phyloP scores from a whole-genome alignment of 2,113 vertebrate species.

The Clarias batrachus region DNA sequence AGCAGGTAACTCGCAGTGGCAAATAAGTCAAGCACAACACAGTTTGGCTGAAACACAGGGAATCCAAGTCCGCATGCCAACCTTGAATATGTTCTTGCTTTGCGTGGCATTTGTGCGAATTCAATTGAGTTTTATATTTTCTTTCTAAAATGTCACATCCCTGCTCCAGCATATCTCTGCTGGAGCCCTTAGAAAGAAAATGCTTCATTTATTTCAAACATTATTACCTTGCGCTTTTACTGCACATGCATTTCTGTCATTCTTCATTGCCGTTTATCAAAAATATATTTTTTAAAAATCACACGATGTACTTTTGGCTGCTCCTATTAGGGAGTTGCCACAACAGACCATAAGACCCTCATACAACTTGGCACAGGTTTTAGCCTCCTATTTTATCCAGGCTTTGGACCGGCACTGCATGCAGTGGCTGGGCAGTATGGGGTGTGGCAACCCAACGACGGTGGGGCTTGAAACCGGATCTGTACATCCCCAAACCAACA shows the following conservation, averaged over 20 bases:
- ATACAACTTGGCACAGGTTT: too few relatives aligned
- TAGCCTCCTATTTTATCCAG: too few relatives aligned
- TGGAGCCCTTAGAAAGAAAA: not conserved
- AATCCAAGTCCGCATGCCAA: not conserved
- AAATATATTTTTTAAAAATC: not conserved
- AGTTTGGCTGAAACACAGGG: not conserved
- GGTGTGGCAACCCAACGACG: too few relatives aligned
- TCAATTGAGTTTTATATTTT: not conserved
- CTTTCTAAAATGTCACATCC: not conserved
- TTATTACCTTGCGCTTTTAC: not conserved
- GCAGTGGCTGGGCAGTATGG: too few relatives aligned
- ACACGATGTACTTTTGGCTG: not conserved
- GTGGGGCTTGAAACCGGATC: too few relatives aligned
- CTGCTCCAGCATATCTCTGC: not conserved
- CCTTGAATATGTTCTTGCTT: not conserved
- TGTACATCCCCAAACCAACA: too few relatives aligned
- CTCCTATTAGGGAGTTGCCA: too few relatives aligned
- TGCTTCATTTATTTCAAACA: not conserved
- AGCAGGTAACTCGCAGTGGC: not conserved
- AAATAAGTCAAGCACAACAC: not conserved
- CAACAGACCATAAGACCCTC: too few relatives aligned
- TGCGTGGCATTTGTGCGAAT: not conserved
- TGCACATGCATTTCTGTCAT: not conserved
- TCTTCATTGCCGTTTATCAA: not conserved
- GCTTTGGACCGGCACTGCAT: too few relatives aligned